Conservation (phyloP, 1,140 invertebrate genomes). For the Hypsibius dujardini region DNA sequence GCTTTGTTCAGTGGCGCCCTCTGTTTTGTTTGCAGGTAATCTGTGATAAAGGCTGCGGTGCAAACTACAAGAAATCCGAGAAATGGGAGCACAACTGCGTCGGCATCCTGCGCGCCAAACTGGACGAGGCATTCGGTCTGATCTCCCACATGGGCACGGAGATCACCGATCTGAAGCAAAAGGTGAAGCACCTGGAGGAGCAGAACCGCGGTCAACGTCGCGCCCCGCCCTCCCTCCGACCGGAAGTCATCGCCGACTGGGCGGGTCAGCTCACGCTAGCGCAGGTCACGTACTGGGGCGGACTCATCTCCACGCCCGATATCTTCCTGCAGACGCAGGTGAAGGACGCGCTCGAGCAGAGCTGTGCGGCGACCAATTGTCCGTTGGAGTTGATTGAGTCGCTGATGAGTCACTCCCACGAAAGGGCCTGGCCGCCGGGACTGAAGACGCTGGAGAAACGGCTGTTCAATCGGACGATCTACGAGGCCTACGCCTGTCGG, state of each 20-base stretch:
- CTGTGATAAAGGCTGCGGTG: slow-evolving; percentile 11
- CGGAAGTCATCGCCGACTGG: background rate
- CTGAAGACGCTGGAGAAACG: slow-evolving; percentile 77
- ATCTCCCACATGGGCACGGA: background rate
- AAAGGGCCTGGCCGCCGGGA: slow-evolving; percentile 76
- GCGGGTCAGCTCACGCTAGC: background rate
- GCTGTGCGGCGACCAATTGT: slow-evolving; percentile 44
- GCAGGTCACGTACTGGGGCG: slow-evolving; percentile 38
- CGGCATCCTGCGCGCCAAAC: background rate
- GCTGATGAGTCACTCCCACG: slow-evolving; percentile 90
- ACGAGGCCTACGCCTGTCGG: slow-evolving; percentile 83
- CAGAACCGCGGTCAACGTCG: background rate
- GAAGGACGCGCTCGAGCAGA: slow-evolving; percentile 71
- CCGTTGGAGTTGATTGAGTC: slow-evolving; percentile 77
- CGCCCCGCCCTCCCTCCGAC: background rate
- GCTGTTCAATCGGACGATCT: slow-evolving; percentile 64
- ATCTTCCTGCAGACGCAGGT: slow-evolving; percentile 68
- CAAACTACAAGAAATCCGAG: slow-evolving; percentile 7
- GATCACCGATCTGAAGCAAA: slow-evolving; percentile 2
- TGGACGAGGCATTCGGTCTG: background rate
- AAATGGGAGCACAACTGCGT: slow-evolving; percentile 14
- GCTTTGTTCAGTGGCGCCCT: background rate
- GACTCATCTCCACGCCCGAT: slow-evolving; percentile 91
- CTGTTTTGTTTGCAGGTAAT: background rate
- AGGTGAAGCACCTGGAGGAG: slow-evolving; percentile 4